phyloP scores from a whole-genome alignment of 1,140 invertebrate species.

The Ganaspis sp. region DNA sequence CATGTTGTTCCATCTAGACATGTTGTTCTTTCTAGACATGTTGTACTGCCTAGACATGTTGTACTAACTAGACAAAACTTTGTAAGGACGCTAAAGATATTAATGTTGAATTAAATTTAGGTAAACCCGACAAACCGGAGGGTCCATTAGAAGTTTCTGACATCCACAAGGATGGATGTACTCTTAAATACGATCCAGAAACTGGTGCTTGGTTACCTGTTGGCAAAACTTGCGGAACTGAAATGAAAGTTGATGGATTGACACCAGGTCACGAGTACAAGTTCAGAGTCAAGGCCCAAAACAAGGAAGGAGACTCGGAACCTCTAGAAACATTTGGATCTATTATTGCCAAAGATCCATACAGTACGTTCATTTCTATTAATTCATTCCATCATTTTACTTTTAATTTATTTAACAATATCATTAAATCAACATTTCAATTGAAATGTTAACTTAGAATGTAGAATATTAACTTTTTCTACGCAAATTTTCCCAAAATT shows the following conservation, averaged over 20 bases:
- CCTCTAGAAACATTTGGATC: slow-evolving; percentile 94
- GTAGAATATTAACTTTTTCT: too few species aligned
- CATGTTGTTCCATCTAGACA: too few species aligned
- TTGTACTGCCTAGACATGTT: too few species aligned
- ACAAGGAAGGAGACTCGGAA: slow-evolving; percentile 97
- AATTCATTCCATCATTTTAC: slow-evolving; percentile 3
- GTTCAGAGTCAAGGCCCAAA: slow-evolving; percentile 97
- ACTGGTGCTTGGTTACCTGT: slow-evolving; percentile 93
- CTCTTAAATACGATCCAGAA: slow-evolving; percentile 93
- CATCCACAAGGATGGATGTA: slow-evolving; percentile 95
- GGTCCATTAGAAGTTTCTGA: slow-evolving; percentile 97
- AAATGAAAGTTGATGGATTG: slow-evolving; percentile 91
- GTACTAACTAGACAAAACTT: too few species aligned
- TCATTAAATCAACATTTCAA: slow-evolving; percentile 25
- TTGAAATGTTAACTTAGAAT: too few species aligned
- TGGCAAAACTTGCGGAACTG: slow-evolving; percentile 87
- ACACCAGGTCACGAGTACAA: slow-evolving; percentile 97
- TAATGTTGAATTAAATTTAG: slow-evolving; percentile 76
- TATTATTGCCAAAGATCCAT: slow-evolving; percentile 98
- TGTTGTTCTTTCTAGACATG: too few species aligned
- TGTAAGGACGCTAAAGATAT: too few species aligned
- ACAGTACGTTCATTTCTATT: slow-evolving; percentile 80
- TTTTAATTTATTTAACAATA: slow-evolving; percentile 15
- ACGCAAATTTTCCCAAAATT: too few species aligned
- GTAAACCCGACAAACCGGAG: slow-evolving; percentile 93